Conservation (phyloP, 1,140 invertebrate species). For the Bombus sibiricus region DNA sequence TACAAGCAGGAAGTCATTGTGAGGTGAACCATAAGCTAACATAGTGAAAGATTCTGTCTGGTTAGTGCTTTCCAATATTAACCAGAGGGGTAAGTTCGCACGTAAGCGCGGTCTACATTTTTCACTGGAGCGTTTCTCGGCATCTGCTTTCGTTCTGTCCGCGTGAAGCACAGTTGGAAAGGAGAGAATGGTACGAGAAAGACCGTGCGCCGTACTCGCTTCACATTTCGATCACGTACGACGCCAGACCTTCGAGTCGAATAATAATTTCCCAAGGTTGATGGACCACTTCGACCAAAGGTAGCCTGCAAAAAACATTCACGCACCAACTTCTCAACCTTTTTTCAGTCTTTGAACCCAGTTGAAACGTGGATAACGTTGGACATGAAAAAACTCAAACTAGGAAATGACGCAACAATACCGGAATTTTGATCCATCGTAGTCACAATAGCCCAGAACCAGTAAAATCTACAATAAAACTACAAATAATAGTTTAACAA, state of each 20-base stretch:
- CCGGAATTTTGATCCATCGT: too few relatives aligned
- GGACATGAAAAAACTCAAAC: too few relatives aligned
- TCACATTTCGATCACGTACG: constrained; percentile 25
- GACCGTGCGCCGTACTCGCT: not conserved
- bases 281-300: not conserved
- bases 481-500: too few relatives aligned
- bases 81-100: not conserved
- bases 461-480: too few relatives aligned
- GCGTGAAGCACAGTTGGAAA: too few relatives aligned
- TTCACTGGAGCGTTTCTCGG: not conserved
- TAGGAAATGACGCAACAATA: too few relatives aligned
- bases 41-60: not conserved
- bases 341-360: too few relatives aligned
- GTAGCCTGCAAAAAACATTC: not conserved
- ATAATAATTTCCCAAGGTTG: constrained; percentile 32
- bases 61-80: constrained; percentile 5
- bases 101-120: not conserved
- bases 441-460: too few relatives aligned
- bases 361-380: too few relatives aligned
- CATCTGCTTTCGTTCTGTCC: not conserved
- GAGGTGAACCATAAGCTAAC: too few relatives aligned
- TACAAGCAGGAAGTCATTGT: not conserved
- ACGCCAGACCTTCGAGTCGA: not conserved
- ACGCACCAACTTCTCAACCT: not conserved
- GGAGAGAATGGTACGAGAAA: too few relatives aligned